These are phyloP conservation scores for Takifugu bimaculatus DNA, from an alignment of 2,113 vertebrate species.

Conservation along the genomic window DNA sequence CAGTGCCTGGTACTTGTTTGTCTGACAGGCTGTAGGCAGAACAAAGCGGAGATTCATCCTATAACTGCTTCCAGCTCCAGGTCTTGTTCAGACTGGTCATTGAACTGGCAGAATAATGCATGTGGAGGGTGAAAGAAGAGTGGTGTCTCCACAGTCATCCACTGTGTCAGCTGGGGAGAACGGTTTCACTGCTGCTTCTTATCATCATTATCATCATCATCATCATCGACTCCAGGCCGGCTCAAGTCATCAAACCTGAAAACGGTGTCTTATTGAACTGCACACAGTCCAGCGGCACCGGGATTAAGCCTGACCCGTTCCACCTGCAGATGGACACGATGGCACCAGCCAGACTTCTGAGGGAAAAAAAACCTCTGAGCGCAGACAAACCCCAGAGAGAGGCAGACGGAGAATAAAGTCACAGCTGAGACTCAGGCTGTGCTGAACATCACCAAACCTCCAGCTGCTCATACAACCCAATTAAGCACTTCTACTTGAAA, in stretches of 20 bases:
- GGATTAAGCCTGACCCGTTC: conserved; percentile 39
- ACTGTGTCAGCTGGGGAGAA: no score
- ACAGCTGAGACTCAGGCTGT: conserved; percentile 74
- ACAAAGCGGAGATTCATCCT: no score
- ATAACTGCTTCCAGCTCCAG: no score
- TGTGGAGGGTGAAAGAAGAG: no score
- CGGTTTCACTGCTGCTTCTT: background rate
- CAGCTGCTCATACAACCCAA: conserved; percentile 74
- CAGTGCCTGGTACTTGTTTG: no score
- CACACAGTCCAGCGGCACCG: conserved; percentile 14
- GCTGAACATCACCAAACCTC: conserved; percentile 71
- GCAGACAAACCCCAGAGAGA: conserved; percentile 59
- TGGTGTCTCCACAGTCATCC: no score
- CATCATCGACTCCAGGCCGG: conserved; percentile 15
- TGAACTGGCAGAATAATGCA: no score
- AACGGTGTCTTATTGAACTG: no score
- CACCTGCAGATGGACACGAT: conserved; percentile 66
- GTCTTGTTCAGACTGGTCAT: no score
- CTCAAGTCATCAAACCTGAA: no score
- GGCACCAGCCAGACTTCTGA: conserved; percentile 49
- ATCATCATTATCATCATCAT: conserved; percentile 20
- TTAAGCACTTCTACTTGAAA: conserved; percentile 77
- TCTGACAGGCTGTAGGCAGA: no score
- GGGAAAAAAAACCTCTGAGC: conserved; percentile 43
- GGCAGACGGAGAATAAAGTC: conserved; percentile 69